Evolutionary conservation across 1,140 invertebrate species (phyloP), one percentile per base, ranked within the genome.

Genomic region (Zaprionus inermis): DNA sequence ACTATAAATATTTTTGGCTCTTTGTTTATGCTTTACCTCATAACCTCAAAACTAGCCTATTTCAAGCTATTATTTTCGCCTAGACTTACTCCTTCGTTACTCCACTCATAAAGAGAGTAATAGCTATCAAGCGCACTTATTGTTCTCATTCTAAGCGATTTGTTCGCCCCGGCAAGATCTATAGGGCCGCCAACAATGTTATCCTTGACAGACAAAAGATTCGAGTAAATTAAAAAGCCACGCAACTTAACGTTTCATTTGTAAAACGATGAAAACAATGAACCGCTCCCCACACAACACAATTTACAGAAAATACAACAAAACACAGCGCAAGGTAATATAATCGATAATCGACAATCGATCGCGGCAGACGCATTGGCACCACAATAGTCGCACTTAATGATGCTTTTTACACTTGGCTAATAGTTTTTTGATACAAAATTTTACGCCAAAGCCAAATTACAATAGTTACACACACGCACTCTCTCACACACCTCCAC

Each of bases 361-460:
- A 56, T 60, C 49, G 49, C 18, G 41, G 70, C 78, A 88, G 84
- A 89, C 84, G 71, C 68, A 74, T 76, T 81, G 84, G 84, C 84
- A 89, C 84, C 85, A 60, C 41, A 61, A 61, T 51, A 34, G 22
- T 22, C 34, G 38, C 34, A 46, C 60, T 84, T 89, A 84, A 84
- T 79, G 66, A 84, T 89, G 60, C 65, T 55, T 76, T 89, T 81
- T 70, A 84, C 85, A 89, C 84, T 89, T 89, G 66, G 81, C 85
- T 90, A 89, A 89, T 89, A 90, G 84, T 84, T 84, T 84, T 90
- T 89, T 89, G 66, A 89, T 89, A 82, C 64, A 90, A 88, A 89
- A 89, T 89, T 89, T 89, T 74, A 89, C 85, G 84, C 85, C 75
- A 78, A 69, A 82, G 64, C 69, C 77, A 66, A 72, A 70, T 78